Conservation (phyloP, 2,797 vertebrate genomes). For the Halcyon leucocephala region DNA sequence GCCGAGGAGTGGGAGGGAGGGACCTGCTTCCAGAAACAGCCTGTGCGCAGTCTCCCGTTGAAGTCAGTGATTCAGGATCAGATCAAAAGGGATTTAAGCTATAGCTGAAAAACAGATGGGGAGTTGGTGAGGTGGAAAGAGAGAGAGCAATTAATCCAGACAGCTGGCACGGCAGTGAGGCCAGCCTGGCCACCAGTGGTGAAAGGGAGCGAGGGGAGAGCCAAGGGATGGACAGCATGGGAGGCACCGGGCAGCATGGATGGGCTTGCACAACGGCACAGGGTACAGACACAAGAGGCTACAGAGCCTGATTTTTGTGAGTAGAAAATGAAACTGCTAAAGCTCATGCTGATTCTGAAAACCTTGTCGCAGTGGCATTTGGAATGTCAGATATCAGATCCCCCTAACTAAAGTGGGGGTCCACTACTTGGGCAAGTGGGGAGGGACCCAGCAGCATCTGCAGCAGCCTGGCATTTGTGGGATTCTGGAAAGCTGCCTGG, state of each 20-base stretch:
- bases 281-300: neutral
- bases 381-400: neutral
- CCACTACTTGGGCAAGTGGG: rapidly evolving
- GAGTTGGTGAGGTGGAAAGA: slow-evolving; percentile 54
- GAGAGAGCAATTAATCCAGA: slow-evolving; percentile 42
- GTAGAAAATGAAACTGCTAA: neutral
- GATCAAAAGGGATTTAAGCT: slow-evolving; percentile 50
- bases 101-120: slow-evolving; percentile 62
- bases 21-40: neutral
- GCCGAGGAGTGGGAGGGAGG: neutral
- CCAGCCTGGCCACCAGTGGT: neutral
- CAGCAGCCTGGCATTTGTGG: neutral
- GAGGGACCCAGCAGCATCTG: neutral
- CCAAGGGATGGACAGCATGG: rapidly evolving
- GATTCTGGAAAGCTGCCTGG: neutral
- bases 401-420: neutral
- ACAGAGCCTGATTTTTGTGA: neutral
- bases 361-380: rapidly evolving
- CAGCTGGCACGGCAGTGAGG: slow-evolving; percentile 43
- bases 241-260: neutral
- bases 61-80: neutral
- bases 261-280: neutral
- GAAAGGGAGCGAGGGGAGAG: neutral
- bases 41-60: neutral
- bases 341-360: neutral